Evolutionary conservation across 2,797 vertebrate species (phyloP), one percentile per base, ranked within the genome.

Genomic region (Yasuhikotakia modesta): DNA sequence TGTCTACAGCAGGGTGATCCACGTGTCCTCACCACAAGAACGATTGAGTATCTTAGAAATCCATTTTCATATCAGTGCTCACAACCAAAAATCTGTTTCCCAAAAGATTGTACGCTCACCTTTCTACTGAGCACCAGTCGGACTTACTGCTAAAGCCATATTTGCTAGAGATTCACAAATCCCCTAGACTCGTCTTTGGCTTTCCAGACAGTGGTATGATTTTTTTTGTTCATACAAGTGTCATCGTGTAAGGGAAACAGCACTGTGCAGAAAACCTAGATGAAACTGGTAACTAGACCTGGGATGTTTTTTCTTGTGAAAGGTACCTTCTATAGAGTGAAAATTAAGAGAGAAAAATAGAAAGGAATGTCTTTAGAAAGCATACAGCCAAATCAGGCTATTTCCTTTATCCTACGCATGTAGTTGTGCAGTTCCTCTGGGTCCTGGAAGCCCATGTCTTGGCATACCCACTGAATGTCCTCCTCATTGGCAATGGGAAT

Each of bases 381-480:
- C 71, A 4, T 60, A 24, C 46, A 85, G 76, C 58, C 82, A 79
- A 55, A 85, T 92, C 95, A 99, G 82, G 96, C 96, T n/a, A 96
- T 96, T 88, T 99, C 97, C 90, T 98, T 97, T 94, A 98, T 96
- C 92, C 96, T 95, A 88, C 96, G 93, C 94, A 97, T 96, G 91
- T 98, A 99, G 86, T 95, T 93, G 68, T 97, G 97, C 87, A 98
- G 94, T 88, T 97, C 96, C 72, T 96, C 94, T 0, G 96, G 96
- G 88, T 97, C 95, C 85, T 95, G 94, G 80, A 97, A 95, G 72
- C 95, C 95, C 95, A 98, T 96, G 86, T 99, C 98, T 74, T 96
- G 96, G 89, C 98, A 98, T 58, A 96, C 95, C 98, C 98, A 99
- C 84, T 97, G 96, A 90, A 99, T 94, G 92, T 98, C 97, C 92